Evolutionary conservation across 2,797 vertebrate species (phyloP).

Genomic region (Tapera naevia): DNA sequence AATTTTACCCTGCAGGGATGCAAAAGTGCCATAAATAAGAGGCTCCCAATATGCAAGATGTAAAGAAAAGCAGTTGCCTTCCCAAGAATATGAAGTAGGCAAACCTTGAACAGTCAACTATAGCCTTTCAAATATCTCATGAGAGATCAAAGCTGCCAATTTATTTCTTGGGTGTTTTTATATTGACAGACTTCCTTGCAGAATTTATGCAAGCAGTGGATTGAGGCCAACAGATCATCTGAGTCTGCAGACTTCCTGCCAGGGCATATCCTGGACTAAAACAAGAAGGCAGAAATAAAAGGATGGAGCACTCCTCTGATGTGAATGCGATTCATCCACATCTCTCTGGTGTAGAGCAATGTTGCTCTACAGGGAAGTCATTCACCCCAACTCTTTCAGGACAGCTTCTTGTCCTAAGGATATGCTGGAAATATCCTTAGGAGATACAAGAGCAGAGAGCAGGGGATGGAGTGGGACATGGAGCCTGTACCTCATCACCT

Average conservation of each 20-base stretch:
- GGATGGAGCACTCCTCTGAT: not conserved
- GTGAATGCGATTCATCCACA: not conserved
- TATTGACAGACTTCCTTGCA: not conserved
- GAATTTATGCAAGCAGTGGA: not conserved
- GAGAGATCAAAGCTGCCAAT: not conserved
- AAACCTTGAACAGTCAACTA: not conserved
- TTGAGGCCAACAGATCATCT: not conserved
- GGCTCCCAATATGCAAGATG: not conserved
- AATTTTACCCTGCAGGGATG: not conserved
- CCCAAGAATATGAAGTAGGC: not conserved
- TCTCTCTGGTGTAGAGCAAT: not conserved
- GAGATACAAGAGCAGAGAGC: not conserved
- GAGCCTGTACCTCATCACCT: not conserved
- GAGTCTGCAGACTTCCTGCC: not conserved
- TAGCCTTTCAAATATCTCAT: not conserved
- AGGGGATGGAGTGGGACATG: fast-evolving
- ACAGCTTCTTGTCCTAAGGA: not conserved
- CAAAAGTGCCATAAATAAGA: not conserved
- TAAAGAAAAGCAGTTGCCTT: not conserved
- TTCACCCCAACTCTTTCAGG: not conserved
- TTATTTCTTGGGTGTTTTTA: not conserved
- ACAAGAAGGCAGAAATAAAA: constrained; percentile 7
- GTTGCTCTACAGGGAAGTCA: not conserved
- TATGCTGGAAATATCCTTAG: not conserved
- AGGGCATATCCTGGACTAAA: not conserved